Evolutionary conservation across 2,113 vertebrate species (phyloP).

Genomic region (Sorex araneus): DNA sequence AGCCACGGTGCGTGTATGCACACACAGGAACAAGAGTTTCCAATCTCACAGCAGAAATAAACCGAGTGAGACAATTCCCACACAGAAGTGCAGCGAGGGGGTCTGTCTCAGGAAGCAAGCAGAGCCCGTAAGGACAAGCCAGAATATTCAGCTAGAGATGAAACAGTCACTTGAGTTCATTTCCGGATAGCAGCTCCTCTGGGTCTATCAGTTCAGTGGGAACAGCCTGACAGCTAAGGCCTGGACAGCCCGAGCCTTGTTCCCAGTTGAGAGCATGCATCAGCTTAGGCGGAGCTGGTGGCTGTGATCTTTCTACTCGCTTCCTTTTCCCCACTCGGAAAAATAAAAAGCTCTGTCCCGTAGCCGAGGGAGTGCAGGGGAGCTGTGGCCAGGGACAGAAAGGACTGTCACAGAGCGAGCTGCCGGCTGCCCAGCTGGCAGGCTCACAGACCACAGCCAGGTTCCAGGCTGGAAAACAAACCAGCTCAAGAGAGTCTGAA

Average conservation of each 20-base stretch:
- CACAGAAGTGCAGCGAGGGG: background rate
- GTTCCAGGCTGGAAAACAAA: constrained; percentile 86
- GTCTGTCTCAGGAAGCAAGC: background rate
- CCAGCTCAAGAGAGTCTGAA: constrained; percentile 74
- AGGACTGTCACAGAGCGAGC: constrained; percentile 78
- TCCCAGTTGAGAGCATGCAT: constrained; percentile 57
- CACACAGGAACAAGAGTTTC: background rate
- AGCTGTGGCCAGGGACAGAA: constrained; percentile 42
- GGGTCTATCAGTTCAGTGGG: background rate
- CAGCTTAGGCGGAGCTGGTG: background rate
- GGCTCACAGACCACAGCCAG: constrained; percentile 77
- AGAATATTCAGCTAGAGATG: constrained; percentile 25
- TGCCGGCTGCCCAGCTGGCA: constrained; percentile 82
- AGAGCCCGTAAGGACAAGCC: background rate
- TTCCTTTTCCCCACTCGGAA: constrained; percentile 83
- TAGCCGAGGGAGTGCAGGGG: background rate
- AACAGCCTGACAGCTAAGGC: background rate
- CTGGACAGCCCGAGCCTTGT: constrained; percentile 63
- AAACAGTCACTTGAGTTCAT: background rate
- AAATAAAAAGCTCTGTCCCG: constrained; percentile 81
- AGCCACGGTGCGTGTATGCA: background rate
- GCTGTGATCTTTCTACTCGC: constrained; percentile 57
- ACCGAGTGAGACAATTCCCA: constrained; percentile 14
- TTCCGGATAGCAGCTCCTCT: background rate
- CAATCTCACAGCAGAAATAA: constrained; percentile 11